Conservation (phyloP, 2,113 vertebrate genomes). For the Pangasianodon gigas region DNA sequence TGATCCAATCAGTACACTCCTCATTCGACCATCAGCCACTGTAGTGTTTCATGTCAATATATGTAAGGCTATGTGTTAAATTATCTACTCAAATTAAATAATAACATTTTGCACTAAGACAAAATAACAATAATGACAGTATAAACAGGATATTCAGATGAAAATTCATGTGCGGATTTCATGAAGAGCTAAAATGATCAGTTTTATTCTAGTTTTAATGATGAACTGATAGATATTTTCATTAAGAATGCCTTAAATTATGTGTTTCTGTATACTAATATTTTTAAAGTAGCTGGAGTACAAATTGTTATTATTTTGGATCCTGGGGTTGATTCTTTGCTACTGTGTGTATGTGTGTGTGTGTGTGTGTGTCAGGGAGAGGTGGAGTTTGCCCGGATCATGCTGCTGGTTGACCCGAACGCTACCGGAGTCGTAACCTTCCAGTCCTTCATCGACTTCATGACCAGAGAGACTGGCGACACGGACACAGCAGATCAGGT, state of each 20-base stretch:
- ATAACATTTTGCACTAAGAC: neutral
- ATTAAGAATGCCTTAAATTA: neutral
- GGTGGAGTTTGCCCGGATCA: conserved; percentile 90
- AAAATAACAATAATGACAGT: neutral
- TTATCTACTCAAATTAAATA: neutral
- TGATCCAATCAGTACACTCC: neutral
- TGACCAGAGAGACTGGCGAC: conserved; percentile 92
- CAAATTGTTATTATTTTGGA: neutral
- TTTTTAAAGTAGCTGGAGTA: neutral
- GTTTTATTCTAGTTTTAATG: neutral
- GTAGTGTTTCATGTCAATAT: neutral
- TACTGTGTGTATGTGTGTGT: neutral
- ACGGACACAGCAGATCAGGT: conserved; percentile 94
- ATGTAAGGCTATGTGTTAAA: neutral
- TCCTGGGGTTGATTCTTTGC: neutral
- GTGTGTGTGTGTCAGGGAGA: conserved; percentile 77
- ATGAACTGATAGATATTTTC: neutral
- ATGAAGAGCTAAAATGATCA: neutral
- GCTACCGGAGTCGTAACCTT: conserved; percentile 85
- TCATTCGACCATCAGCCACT: neutral
- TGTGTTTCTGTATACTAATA: neutral
- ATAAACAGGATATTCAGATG: neutral
- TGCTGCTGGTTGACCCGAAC: conserved; percentile 91
- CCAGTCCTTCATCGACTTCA: conserved; percentile 97
- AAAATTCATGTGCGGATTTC: neutral